Conservation (phyloP, 1,140 invertebrate species). For the Caligus rogercresseyi region DNA sequence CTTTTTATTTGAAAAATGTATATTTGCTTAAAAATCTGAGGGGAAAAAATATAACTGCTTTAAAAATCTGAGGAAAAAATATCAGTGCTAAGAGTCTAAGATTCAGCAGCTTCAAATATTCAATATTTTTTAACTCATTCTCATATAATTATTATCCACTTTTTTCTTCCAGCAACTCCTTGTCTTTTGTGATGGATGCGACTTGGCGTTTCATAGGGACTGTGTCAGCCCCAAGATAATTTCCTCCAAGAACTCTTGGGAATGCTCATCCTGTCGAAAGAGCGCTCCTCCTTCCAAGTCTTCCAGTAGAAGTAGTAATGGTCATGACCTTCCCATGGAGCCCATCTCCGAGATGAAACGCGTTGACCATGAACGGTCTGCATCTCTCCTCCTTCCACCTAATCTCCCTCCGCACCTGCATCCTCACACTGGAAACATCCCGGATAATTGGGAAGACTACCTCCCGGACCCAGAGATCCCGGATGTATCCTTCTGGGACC, state of each 20-base stretch:
- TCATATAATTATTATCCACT: background rate
- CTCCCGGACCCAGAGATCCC: slow-evolving; percentile 37
- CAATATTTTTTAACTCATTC: background rate
- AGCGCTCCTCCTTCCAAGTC: background rate
- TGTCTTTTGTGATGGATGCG: background rate
- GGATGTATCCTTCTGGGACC: slow-evolving; percentile 57
- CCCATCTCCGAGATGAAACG: background rate
- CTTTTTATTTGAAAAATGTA: background rate
- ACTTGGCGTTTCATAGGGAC: background rate
- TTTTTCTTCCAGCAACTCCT: background rate
- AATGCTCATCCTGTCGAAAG: background rate
- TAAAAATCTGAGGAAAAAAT: background rate
- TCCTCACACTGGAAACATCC: background rate
- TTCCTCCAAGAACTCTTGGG: background rate
- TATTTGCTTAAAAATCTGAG: background rate
- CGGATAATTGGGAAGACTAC: slow-evolving; percentile 14
- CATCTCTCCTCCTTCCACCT: background rate
- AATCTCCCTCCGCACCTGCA: slow-evolving; percentile 7
- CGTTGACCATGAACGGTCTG: background rate
- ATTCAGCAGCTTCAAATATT: background rate
- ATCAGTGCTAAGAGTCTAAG: background rate
- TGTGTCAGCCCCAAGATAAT: background rate
- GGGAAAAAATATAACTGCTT: background rate
- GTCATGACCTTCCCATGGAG: background rate
- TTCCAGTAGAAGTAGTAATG: background rate